Evolutionary conservation across 1,140 invertebrate genomes (phyloP), one percentile per base, ranked within the genome.

Genomic region (Papilio machaon): DNA sequence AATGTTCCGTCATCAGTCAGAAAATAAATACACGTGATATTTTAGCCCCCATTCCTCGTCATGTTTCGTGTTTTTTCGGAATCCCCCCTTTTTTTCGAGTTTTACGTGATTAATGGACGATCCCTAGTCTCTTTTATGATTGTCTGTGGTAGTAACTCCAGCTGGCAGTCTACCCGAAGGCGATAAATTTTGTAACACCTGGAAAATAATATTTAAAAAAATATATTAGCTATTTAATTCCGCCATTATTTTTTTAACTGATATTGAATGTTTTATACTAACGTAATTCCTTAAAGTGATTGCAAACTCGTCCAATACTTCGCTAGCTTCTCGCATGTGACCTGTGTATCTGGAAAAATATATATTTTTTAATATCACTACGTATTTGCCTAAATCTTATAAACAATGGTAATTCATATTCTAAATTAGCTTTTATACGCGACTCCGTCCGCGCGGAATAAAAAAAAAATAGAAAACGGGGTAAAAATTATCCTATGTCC

Each of bases 221-320:
- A 67, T 0, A 6, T 54, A 54, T 30, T 43, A 43, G 38, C 38
- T 43, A 0, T 43, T 43, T 2, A 2, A 30, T 30, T 30, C 23
- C 0, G 4, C 1, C 38, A 43, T 43, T 43, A 43, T 2, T 43
- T 43, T 43, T 6, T 2, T 43, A 43, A 43, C 38, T 30, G 0
- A 30, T 30, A 30, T 30, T 30, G 23, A 30, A 30, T 30, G 23
- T 30, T 30, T 67, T 11, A 81, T 87, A 96, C 97, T 97, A 96
- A 99, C 98, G 93, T 97, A 97, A 90, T 98, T 97, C 97, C 98
- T 98, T 83, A 98, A 95, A 19, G 96, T 88, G 83, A 96, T 96
- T 0, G 98, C 98, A 80, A 97, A 90, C 80, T 97, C 96, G 91
- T 99, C 98, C 84, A 99, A 96, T 85, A 96, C 95, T 49, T 96